These are phyloP conservation scores for Drosophila kikkawai DNA, from an alignment of 1,140 invertebrate genomes.

Conservation along the genomic window DNA sequence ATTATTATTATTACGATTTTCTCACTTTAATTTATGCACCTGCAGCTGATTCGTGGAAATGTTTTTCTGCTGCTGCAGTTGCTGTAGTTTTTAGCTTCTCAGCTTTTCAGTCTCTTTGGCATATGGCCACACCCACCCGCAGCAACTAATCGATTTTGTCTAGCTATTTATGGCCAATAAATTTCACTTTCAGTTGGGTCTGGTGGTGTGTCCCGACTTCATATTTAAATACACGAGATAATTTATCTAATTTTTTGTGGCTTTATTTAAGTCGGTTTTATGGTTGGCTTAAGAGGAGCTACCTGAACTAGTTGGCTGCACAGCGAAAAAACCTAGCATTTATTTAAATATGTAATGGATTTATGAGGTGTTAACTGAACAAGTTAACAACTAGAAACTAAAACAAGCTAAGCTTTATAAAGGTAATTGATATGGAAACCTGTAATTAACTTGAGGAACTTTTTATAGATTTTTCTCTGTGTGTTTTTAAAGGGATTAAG, in stretches of 20 bases:
- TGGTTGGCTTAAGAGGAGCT: constrained; percentile 30
- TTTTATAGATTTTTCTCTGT: not conserved
- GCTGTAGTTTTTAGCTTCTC: constrained; percentile 15
- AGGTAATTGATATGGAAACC: not conserved
- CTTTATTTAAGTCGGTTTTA: constrained; percentile 58
- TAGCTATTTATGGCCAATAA: constrained; percentile 78
- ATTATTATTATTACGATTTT: constrained; percentile 79
- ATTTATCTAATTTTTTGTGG: constrained; percentile 54
- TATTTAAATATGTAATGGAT: not conserved
- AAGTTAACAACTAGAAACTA: not conserved
- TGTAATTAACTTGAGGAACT: not conserved
- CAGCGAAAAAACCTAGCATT: not conserved
- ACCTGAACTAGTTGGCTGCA: constrained; percentile 29
- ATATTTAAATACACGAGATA: constrained; percentile 67
- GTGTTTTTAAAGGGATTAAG: not conserved
- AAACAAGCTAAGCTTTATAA: not conserved
- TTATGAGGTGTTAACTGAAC: constrained; percentile 3
- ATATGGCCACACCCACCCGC: constrained; percentile 66
- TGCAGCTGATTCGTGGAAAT: constrained; percentile 72
- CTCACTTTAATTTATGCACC: constrained; percentile 83
- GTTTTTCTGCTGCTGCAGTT: constrained; percentile 4
- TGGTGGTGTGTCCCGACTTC: constrained; percentile 46
- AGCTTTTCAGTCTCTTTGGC: constrained; percentile 48
- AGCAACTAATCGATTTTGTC: constrained; percentile 80
- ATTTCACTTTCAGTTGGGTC: constrained; percentile 78